Evolutionary conservation across 2,888 invertebrate species (phyloP), one percentile per base, ranked within the genome.

Genomic region (Leucophenga maculata): DNA sequence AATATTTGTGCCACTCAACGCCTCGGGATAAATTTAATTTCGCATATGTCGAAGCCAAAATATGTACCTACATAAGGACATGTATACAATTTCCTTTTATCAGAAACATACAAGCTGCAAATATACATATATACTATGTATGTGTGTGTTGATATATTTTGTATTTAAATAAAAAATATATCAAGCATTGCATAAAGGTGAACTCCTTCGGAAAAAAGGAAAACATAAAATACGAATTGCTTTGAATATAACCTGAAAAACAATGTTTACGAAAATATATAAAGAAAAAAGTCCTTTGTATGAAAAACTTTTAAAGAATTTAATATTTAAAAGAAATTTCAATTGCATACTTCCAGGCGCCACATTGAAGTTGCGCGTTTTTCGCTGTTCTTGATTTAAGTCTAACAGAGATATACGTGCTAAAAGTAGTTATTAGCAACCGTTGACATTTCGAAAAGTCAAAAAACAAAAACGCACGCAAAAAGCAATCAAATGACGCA

Each of bases 11-110:
- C 74, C 75, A 69, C 65, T 65, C 54, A 77, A 72, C 67, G 82
- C 83, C 81, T 79, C 72, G 74, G 76, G 80, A 74, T 73, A 78
- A 80, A 80, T 83, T 84, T 75, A 83, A 83, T 84, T 84, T 79
- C 71, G 73, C 76, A 81, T 76, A 75, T 79, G 79, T 78, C 65
- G 50, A 60, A 9, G 31, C 57, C 55, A 20, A 60, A 54, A 54
- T 32, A 59, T 31, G 39, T 20, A 46, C 70, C 65, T 70, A 71
- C 65, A 68, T n/a, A 52, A 31, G 18, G 59, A 39, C 65, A 65
- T 57, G 67, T 60, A 44, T 57, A 55, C 22, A 69, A 8, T 11
- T 39, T 39, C 11, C 22, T 48, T 64, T 69, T 46, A 65, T 66
- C n/a, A n/a, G n/a, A n/a, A n/a, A n/a, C n/a, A n/a, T n/a, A n/a